Evolutionary conservation across 2,888 invertebrate species (phyloP).

Genomic region (Hypercompe scribonia): DNA sequence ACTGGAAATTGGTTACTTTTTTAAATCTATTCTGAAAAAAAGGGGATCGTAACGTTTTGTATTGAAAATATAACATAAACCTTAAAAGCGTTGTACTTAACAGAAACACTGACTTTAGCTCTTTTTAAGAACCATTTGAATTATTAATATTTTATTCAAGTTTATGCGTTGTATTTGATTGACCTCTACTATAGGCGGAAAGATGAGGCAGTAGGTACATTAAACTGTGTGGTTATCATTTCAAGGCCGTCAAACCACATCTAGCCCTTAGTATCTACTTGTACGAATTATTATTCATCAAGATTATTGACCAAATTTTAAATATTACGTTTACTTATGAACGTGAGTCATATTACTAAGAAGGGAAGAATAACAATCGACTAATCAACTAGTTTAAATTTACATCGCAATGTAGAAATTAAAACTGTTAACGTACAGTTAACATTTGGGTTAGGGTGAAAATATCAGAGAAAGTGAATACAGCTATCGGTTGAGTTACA

Average conservation of each 20-base stretch:
- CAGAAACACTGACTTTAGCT: slow-evolving; percentile 18
- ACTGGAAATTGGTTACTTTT: background rate
- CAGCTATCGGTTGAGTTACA: slow-evolving; percentile 69
- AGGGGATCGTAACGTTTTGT: background rate
- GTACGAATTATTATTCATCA: slow-evolving; percentile 37
- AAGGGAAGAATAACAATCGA: slow-evolving; percentile 63
- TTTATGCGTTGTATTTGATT: slow-evolving; percentile 40
- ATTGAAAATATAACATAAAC: background rate
- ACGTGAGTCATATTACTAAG: slow-evolving; percentile 37
- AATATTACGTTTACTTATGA: slow-evolving; percentile 16
- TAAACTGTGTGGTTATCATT: slow-evolving; percentile 29
- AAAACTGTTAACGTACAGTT: slow-evolving; percentile 63
- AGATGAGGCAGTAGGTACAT: slow-evolving; percentile 30
- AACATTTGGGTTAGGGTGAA: slow-evolving; percentile 54
- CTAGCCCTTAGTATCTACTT: slow-evolving; percentile 35
- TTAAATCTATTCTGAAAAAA: background rate
- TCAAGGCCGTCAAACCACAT: slow-evolving; percentile 38
- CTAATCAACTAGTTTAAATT: slow-evolving; percentile 66
- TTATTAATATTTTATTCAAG: slow-evolving; percentile 45
- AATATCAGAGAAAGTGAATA: slow-evolving; percentile 74
- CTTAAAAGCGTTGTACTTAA: slow-evolving; percentile 4
- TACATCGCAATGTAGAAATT: slow-evolving; percentile 58
- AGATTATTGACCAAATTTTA: slow-evolving; percentile 31
- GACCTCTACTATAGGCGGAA: slow-evolving; percentile 38
- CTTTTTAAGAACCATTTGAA: slow-evolving; percentile 34